Evolutionary conservation across 2,888 invertebrate genomes (phyloP).

Genomic region (Panzeria rudis): DNA sequence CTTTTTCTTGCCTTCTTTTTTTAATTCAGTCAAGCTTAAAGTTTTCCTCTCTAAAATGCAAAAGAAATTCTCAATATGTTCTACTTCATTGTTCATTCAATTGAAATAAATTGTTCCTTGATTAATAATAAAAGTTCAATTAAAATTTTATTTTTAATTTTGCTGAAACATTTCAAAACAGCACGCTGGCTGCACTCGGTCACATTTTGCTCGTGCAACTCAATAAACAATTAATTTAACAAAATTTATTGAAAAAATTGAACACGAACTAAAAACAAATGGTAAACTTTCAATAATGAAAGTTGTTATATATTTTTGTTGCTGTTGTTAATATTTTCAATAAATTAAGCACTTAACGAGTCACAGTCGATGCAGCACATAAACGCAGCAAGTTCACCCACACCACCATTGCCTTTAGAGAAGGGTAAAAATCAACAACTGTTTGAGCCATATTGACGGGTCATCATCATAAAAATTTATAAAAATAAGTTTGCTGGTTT

Average conservation of each 20-base stretch:
- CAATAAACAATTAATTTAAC: conserved; percentile 33
- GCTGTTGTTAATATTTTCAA: background rate
- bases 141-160: conserved; percentile 6
- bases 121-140: conserved; percentile 30
- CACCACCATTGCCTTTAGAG: background rate
- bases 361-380: conserved; percentile 31
- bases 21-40: background rate
- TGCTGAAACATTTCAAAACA: background rate
- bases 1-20: background rate
- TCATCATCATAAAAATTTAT: background rate
- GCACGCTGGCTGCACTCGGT: conserved; percentile 13
- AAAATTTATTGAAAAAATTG: conserved; percentile 27
- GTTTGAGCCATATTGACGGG: conserved; percentile 33
- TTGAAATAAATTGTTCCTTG: conserved; percentile 18
- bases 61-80: background rate
- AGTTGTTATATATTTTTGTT: background rate
- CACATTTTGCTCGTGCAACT: conserved; percentile 15
- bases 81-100: conserved; percentile 34
- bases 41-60: background rate
- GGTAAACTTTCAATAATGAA: conserved; percentile 37
- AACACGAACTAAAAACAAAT: background rate
- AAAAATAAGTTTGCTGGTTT: conserved; percentile 1
- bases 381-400: background rate
- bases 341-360: conserved; percentile 55
- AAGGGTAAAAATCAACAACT: conserved; percentile 49